phyloP scores from a whole-genome alignment of 2,888 invertebrate species.

The Tyria jacobaeae region DNA sequence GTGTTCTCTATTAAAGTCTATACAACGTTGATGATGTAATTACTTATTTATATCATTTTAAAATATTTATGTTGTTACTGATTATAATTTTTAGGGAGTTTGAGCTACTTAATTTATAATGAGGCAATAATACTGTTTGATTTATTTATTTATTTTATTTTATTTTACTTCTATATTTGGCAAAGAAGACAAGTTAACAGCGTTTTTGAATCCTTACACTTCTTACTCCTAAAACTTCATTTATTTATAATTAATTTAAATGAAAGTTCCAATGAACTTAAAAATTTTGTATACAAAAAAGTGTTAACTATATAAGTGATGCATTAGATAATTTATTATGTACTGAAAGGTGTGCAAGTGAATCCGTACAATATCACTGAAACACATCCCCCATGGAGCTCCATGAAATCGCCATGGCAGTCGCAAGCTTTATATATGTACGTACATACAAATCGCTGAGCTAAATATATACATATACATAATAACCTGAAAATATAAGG shows the following conservation, averaged over 20 bases:
- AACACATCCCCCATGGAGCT: slow-evolving; percentile 71
- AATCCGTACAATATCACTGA: slow-evolving; percentile 56
- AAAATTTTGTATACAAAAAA: no score
- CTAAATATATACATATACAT: slow-evolving; percentile 44
- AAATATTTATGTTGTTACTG: neutral
- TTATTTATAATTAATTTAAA: neutral
- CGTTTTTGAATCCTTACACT: no score
- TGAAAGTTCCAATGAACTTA: neutral
- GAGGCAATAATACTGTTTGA: no score
- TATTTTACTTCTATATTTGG: no score
- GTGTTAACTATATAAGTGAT: no score
- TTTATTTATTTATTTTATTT: no score
- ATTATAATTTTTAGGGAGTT: neutral
- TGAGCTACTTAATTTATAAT: no score
- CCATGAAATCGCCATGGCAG: slow-evolving; percentile 69
- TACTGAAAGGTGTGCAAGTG: slow-evolving; percentile 56
- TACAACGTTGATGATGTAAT: no score
- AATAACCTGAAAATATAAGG: slow-evolving; percentile 29
- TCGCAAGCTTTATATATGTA: slow-evolving; percentile 41
- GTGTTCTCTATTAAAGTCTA: no score
- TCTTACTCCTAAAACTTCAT: neutral
- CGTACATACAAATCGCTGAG: slow-evolving; percentile 53
- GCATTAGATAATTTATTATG: no score
- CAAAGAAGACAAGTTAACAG: no score
- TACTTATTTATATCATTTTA: neutral